Conservation (phyloP, 2,888 invertebrate genomes). For the Craniophora ligustri region DNA sequence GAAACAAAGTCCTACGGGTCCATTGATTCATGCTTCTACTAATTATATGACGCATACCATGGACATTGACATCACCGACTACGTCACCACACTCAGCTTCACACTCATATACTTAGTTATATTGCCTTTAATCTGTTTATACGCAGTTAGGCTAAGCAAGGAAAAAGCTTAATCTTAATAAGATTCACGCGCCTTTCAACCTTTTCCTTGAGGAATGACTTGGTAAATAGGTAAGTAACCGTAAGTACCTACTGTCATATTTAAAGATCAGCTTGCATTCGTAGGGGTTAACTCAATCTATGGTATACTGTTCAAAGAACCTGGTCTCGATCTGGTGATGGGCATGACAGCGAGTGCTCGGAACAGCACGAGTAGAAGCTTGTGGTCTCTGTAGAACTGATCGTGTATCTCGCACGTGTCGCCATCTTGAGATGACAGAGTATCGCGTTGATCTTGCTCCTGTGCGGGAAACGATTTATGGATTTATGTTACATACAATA, state of each 20-base stretch:
- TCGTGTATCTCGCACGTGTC: conserved; percentile 89
- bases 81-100: background rate
- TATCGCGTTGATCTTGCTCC: conserved; percentile 84
- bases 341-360: conserved; percentile 91
- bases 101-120: background rate
- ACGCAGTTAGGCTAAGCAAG: background rate
- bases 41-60: background rate
- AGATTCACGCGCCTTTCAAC: background rate
- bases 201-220: too few species aligned
- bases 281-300: too few species aligned
- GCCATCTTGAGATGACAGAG: conserved; percentile 88
- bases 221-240: too few species aligned
- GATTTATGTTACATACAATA: background rate
- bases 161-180: background rate
- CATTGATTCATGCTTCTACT: background rate
- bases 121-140: background rate
- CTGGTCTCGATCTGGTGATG: conserved; percentile 87
- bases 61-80: conserved; percentile 2
- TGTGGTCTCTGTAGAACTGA: conserved; percentile 91
- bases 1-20: background rate
- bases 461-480: conserved; percentile 34
- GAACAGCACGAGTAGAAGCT: conserved; percentile 89
- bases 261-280: too few species aligned
- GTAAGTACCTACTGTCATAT: too few species aligned
- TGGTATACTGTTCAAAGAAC: conserved; percentile 56